These are phyloP conservation scores for Pollenia griseotomentosa DNA, from an alignment of 2,888 invertebrate genomes.

Conservation along the genomic window DNA sequence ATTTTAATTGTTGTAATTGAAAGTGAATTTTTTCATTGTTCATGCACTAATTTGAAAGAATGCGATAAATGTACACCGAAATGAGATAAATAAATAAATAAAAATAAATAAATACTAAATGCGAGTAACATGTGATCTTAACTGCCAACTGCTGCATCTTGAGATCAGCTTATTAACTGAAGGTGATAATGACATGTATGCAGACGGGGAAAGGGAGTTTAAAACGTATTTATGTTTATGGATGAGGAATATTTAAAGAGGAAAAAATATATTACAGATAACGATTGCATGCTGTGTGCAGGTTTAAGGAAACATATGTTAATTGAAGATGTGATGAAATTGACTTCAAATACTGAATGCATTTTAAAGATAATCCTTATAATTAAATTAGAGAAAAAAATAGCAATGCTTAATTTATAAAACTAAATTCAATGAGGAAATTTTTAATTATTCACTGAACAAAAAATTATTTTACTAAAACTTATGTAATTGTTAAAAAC, in stretches of 20 bases:
- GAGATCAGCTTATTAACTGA: constrained; percentile 33
- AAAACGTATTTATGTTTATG: constrained; percentile 12
- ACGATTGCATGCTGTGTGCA: background rate
- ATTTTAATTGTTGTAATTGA: constrained; percentile 82
- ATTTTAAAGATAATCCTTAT: background rate
- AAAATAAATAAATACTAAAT: constrained; percentile 48
- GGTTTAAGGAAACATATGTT: background rate
- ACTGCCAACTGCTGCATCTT: constrained; percentile 2
- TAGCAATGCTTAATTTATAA: background rate
- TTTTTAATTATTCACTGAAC: background rate
- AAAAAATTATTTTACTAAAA: too few relatives aligned
- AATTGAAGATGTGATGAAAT: constrained; percentile 25
- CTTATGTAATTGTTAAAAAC: too few relatives aligned
- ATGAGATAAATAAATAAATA: constrained; percentile 70
- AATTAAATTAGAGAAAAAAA: background rate
- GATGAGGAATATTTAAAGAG: constrained; percentile 16
- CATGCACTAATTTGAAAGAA: constrained; percentile 73
- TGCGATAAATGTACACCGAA: constrained; percentile 70
- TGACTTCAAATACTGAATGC: background rate
- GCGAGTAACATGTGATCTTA: constrained; percentile 60
- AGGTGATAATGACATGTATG: constrained; percentile 68
- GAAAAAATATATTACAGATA: constrained; percentile 25
- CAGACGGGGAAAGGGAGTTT: background rate
- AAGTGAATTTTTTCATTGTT: constrained; percentile 81
- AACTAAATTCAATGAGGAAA: background rate